Percentiles rank a stretch among this genome's conserved stretches.
These are phyloP conservation scores for Scylla paramamosain DNA, from an alignment of 1,140 invertebrate species.

Conservation along the genomic window DNA sequence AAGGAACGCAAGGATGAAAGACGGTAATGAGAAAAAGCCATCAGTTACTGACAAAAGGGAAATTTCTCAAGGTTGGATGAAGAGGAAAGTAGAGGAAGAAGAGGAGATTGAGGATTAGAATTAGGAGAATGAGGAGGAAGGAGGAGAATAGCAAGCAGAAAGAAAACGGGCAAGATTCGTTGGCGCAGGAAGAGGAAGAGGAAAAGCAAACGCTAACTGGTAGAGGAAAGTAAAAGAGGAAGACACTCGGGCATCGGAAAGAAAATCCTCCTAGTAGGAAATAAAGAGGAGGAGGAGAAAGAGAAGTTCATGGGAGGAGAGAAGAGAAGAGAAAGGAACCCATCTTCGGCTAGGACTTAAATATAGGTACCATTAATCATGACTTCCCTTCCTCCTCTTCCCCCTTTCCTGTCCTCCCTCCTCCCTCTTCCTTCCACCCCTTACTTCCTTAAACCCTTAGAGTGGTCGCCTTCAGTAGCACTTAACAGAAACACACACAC, in stretches of 20 bases:
- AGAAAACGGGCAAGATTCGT: not conserved
- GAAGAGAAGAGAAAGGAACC: not conserved
- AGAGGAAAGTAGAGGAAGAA: constrained; percentile 31
- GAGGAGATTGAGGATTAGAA: constrained; percentile 26
- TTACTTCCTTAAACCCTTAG: not conserved
- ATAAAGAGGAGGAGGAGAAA: not conserved
- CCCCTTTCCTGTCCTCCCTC: not conserved
- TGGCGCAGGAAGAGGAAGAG: not conserved
- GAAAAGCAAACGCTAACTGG: not conserved
- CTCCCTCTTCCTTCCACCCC: not conserved
- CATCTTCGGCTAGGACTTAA: not conserved
- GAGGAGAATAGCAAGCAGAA: not conserved
- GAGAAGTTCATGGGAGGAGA: not conserved
- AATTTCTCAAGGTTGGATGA: constrained; percentile 1
- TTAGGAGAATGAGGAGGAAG: not conserved
- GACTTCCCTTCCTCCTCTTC: not conserved
- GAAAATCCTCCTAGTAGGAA: not conserved
- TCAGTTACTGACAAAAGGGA: constrained; percentile 49
- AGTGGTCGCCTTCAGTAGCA: constrained; percentile 10
- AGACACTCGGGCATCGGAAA: constrained; percentile 11
- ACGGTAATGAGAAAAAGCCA: constrained; percentile 59
- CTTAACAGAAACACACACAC: not conserved
- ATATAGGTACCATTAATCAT: constrained; percentile 43
- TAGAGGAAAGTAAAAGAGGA: not conserved
- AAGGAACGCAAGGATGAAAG: constrained; percentile 32